Evolutionary conservation across 2,888 invertebrate species (phyloP).

Genomic region (Limnephilus auricula): DNA sequence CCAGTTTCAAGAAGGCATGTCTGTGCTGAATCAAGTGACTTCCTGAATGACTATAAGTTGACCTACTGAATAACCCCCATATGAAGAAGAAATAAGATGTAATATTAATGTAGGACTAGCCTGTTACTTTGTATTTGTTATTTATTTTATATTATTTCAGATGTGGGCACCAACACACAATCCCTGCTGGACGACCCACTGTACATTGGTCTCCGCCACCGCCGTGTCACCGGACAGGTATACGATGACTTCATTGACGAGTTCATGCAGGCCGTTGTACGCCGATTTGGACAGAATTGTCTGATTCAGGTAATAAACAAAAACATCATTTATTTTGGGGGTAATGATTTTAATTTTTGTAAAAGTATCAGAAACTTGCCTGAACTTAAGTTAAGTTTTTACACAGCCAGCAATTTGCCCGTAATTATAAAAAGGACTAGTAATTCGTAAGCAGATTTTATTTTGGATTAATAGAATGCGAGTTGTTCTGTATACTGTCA

Average conservation of each 20-base stretch:
- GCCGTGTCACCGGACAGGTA: conserved; percentile 86
- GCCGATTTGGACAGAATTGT: conserved; percentile 90
- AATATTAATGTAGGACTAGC: background rate
- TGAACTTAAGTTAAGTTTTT: no score
- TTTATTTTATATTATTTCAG: conserved; percentile 68
- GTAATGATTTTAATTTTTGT: background rate
- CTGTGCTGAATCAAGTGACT: no score
- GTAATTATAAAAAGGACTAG: no score
- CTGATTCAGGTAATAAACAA: conserved; percentile 80
- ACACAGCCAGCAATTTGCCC: no score
- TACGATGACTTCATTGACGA: conserved; percentile 98
- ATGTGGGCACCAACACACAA: conserved; percentile 95
- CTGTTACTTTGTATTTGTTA: background rate
- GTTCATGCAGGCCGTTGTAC: conserved; percentile 95
- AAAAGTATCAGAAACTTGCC: no score
- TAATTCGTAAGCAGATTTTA: no score
- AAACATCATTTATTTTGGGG: background rate
- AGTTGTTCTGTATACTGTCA: no score
- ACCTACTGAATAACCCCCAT: background rate
- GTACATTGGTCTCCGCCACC: conserved; percentile 95
- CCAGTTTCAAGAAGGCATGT: no score
- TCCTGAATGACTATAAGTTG: no score
- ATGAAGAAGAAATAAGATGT: background rate
- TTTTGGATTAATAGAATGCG: no score
- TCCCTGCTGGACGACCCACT: conserved; percentile 92